These are phyloP conservation scores for Cantharis rufa DNA, from an alignment of 2,888 invertebrate genomes.

Conservation along the genomic window DNA sequence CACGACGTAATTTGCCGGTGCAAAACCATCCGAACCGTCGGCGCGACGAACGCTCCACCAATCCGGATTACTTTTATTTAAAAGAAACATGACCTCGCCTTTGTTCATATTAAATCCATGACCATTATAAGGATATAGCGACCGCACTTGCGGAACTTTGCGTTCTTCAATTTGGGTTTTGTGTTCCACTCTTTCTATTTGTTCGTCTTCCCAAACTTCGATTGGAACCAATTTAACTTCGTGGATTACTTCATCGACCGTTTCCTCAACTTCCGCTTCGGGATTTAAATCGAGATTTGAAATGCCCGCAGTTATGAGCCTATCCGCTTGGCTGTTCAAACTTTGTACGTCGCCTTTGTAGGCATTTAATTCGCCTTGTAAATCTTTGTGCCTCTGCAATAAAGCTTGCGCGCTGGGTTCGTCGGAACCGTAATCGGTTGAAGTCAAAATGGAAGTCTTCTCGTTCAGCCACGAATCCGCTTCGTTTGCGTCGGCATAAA, in stretches of 20 bases:
- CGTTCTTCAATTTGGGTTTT: conserved; percentile 86
- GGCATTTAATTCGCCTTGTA: conserved; percentile 87
- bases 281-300: conserved; percentile 66
- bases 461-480: conserved; percentile 98
- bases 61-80: conserved; percentile 94
- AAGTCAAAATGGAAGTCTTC: conserved; percentile 87
- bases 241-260: conserved; percentile 61
- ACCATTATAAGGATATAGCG: conserved; percentile 88
- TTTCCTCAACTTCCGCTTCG: conserved; percentile 62
- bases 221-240: conserved; percentile 72
- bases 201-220: conserved; percentile 92
- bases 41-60: conserved; percentile 97
- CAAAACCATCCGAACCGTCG: conserved; percentile 92
- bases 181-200: conserved; percentile 82
- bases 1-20: conserved; percentile 95
- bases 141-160: conserved; percentile 83
- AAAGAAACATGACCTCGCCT: conserved; percentile 87
- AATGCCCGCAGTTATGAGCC: conserved; percentile 77
- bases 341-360: conserved; percentile 82
- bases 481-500: conserved; percentile 97
- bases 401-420: conserved; percentile 89
- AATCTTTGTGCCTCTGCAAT: conserved; percentile 81
- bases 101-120: conserved; percentile 91
- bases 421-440: conserved; percentile 88
- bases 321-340: conserved; percentile 78